These are phyloP conservation scores for Metopolophium dirhodum DNA, from an alignment of 1,140 invertebrate genomes.

Conservation along the genomic window DNA sequence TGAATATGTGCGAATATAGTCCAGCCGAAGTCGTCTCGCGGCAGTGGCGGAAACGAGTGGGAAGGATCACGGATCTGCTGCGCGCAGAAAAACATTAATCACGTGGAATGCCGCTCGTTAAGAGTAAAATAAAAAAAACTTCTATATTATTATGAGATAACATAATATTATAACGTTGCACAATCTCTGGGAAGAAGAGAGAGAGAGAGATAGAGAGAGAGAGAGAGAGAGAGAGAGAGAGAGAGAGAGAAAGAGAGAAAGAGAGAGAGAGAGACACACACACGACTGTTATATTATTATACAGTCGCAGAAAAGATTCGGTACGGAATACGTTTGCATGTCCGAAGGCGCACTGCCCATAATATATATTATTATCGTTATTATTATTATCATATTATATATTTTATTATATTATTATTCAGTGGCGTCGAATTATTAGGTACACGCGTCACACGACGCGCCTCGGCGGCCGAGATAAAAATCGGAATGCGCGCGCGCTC, in stretches of 20 bases:
- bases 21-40: not conserved
- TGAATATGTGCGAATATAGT: not conserved
- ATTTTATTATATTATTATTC: not conserved
- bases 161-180: not conserved
- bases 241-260: not conserved
- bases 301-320: not conserved
- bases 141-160: not conserved
- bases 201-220: not conserved
- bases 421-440: not conserved
- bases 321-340: slow-evolving; percentile 5
- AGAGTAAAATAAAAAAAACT: not conserved
- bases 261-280: not conserved
- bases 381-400: not conserved
- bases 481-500: not conserved
- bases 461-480: not conserved
- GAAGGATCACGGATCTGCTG: not conserved
- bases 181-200: not conserved
- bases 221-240: not conserved
- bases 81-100: slow-evolving; percentile 20
- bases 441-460: not conserved
- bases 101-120: slow-evolving; percentile 10
- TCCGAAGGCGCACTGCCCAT: not conserved
- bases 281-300: not conserved
- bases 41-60: not conserved
- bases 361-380: not conserved